These are phyloP conservation scores for Martes martes DNA, from an alignment of 2,113 vertebrate species.

Conservation along the genomic window DNA sequence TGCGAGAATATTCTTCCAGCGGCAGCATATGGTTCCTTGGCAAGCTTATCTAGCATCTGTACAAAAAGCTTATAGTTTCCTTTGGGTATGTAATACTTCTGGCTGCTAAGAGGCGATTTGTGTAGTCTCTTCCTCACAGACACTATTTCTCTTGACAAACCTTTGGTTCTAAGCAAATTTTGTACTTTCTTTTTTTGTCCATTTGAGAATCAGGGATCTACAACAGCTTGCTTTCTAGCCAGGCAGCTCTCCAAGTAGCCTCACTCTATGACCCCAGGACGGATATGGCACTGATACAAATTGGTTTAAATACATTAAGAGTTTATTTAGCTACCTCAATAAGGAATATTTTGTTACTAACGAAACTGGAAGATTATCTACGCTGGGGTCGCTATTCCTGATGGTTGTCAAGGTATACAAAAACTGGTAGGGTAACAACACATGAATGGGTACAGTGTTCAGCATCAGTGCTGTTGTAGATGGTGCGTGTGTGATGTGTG, in stretches of 20 bases:
- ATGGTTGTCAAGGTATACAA: slow-evolving; percentile 14
- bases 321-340: slow-evolving; percentile 63
- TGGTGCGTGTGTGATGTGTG: background rate
- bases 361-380: slow-evolving; percentile 44
- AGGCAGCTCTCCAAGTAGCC: slow-evolving; percentile 50
- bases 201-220: slow-evolving; percentile 54
- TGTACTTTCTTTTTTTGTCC: slow-evolving; percentile 38
- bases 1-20: slow-evolving; percentile 57
- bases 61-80: slow-evolving; percentile 55
- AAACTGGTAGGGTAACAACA: background rate
- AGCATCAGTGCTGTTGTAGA: background rate
- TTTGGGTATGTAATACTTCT: slow-evolving; percentile 46
- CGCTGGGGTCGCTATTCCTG: slow-evolving; percentile 1
- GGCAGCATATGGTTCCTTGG: slow-evolving; percentile 59
- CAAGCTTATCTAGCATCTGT: slow-evolving; percentile 63
- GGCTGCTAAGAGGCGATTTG: slow-evolving; percentile 51
- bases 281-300: slow-evolving; percentile 8
- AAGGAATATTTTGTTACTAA: slow-evolving; percentile 1
- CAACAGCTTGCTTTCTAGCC: slow-evolving; percentile 39
- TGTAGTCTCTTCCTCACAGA: slow-evolving; percentile 48
- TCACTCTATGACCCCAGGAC: background rate
- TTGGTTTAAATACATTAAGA: slow-evolving; percentile 44
- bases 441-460: background rate
- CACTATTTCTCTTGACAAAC: slow-evolving; percentile 55
- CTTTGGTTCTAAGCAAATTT: slow-evolving; percentile 54